Evolutionary conservation across 2,113 vertebrate genomes (phyloP).

Genomic region (Bostrychus sinensis): DNA sequence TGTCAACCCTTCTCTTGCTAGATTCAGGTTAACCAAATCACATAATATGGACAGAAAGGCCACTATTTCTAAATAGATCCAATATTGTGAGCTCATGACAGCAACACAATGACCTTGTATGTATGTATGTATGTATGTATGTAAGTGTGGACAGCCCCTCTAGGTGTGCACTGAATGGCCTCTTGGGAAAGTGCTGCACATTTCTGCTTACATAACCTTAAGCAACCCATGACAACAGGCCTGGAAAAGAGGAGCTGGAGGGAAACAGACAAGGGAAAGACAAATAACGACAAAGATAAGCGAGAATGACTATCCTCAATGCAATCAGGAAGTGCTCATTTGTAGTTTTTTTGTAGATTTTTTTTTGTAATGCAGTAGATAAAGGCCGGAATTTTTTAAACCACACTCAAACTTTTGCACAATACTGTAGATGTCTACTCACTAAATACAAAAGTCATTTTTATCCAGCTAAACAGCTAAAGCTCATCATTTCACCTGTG

Average conservation of each 20-base stretch:
- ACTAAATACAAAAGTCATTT: too few species aligned
- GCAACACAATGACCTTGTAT: too few species aligned
- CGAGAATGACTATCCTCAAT: not conserved
- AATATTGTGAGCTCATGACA: not conserved
- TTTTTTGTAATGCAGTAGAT: too few species aligned
- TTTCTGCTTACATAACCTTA: conserved; percentile 39
- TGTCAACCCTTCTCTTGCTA: not conserved
- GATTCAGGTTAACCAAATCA: not conserved
- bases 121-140: too few species aligned
- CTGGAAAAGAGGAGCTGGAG: not conserved
- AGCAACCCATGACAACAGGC: conserved; percentile 31
- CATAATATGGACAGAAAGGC: not conserved
- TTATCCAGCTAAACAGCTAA: too few species aligned
- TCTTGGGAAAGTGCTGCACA: conserved; percentile 19
- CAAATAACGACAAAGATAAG: conserved; percentile 12
- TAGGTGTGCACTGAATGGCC: conserved; percentile 18
- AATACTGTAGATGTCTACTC: too few species aligned
- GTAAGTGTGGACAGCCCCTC: not conserved
- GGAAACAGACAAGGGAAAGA: not conserved
- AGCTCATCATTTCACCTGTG: too few species aligned
- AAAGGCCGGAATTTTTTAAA: too few species aligned
- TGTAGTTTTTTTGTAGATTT: too few species aligned
- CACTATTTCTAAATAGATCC: not conserved
- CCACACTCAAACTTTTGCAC: too few species aligned
- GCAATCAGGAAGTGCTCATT: not conserved